These are phyloP conservation scores for Helostoma temminkii DNA, from an alignment of 2,797 vertebrate species.

Conservation along the genomic window DNA sequence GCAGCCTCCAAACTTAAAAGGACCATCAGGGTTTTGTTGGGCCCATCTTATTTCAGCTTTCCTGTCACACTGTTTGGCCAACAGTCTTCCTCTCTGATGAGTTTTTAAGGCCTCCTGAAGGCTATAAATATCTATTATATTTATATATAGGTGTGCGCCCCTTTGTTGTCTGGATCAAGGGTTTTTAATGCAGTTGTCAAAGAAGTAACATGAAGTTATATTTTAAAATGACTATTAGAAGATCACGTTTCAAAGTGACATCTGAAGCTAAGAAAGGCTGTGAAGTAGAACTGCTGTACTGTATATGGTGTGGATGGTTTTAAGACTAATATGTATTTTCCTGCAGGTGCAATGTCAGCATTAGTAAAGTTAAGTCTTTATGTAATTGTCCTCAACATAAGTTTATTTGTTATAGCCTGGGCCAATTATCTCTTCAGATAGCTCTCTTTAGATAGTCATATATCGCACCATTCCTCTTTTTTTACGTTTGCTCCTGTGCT, in stretches of 20 bases:
- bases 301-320: conserved; percentile 10
- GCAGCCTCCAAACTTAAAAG: conserved; percentile 20
- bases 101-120: conserved; percentile 8
- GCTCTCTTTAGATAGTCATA: too few species aligned
- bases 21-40: conserved; percentile 30
- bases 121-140: conserved; percentile 7
- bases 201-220: conserved; percentile 3
- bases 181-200: conserved; percentile 18
- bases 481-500: conserved; percentile 14
- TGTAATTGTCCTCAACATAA: too few species aligned
- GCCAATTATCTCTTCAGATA: too few species aligned
- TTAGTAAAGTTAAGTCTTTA: too few species aligned
- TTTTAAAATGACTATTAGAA: conserved; percentile 14
- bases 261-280: conserved; percentile 1
- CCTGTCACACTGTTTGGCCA: conserved; percentile 8
- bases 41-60: conserved; percentile 2
- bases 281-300: conserved; percentile 10
- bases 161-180: not conserved
- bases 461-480: not conserved
- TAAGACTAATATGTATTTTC: not conserved
- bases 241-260: conserved; percentile 20
- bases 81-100: conserved; percentile 12
- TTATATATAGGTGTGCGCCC: not conserved
- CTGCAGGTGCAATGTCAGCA: too few species aligned
- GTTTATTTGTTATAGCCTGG: too few species aligned